Evolutionary conservation across 2,888 invertebrate genomes (phyloP), one percentile per base, ranked within the genome.

Genomic region (Harmothoe impar): DNA sequence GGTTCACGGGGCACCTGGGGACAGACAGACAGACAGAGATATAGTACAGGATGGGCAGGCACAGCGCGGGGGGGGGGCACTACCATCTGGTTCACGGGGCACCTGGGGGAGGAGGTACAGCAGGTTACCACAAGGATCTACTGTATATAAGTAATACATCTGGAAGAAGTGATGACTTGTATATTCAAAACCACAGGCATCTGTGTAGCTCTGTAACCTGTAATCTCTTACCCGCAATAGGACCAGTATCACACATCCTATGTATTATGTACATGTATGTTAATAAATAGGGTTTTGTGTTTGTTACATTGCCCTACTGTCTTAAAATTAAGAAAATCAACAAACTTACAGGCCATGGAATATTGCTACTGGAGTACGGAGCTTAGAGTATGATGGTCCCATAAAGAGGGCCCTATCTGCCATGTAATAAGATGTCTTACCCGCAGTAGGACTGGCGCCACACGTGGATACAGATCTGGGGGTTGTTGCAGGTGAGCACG

Each of bases 401-500:
- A 52, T 15, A 52, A 17, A n/a, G 17, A 52, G 10, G 10, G 17
- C 17, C 54, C 17, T 17, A 52, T 15, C 10, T 10, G 54, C 17
- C 54, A 52, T 17, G 54, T 52, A 52, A 52, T 10, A 15, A 10
- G 12, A 43, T 0, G 20, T 78, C 90, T 62, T 85, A 90, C 90
- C n/a, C 35, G 85, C 85, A 91, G 81, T 33, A 52, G 31, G 91
- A 51, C 5, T 56, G 23, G 31, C 89, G 35, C 92, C 92, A 92
- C n/a, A 81, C 72, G 78, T 92, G 90, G 12, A 77, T 54, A 77
- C 92, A 92, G 33, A 56, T 10, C 72, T 62, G 78, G 25, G 52
- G 94, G 17, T 85, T 91, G 15, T 78, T 89, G 92, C 94, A 94
- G 51, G 10, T n/a, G 0, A 88, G 15, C 5, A 25, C 35, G 7